Conservation (phyloP, 37 sponge, comb jelly and placozoan species). For the Oopsacas minuta region DNA sequence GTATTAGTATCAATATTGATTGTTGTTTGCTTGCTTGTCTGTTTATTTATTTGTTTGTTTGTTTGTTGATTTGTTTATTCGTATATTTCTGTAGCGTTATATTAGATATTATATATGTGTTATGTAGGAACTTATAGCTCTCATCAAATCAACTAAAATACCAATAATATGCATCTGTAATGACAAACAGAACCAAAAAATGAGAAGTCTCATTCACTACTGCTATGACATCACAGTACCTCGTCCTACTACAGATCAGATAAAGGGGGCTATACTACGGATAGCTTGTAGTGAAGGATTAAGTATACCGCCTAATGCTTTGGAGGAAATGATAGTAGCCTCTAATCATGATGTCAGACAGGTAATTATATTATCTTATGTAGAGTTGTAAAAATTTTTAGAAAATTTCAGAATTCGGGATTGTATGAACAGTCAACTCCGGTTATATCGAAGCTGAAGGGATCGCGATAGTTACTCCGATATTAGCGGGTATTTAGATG, state of each 20-base stretch:
- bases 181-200: constrained; percentile 68
- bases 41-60: no score
- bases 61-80: not conserved
- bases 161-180: constrained; percentile 99
- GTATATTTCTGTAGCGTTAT: not conserved
- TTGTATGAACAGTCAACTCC: not conserved
- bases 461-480: not conserved
- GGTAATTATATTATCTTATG: no score
- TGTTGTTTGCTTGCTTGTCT: no score
- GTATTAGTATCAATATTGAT: no score
- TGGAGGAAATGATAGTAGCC: constrained; percentile 62
- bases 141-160: constrained; percentile 72
- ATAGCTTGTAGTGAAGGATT: constrained; percentile 77
- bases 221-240: constrained; percentile 81
- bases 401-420: not conserved
- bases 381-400: no score
- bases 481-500: not conserved
- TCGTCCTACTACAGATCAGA: constrained; percentile 69
- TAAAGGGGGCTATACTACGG: constrained; percentile 83
- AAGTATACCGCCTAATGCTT: constrained; percentile 58
- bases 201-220: constrained; percentile 79
- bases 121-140: constrained; percentile 60
- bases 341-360: constrained; percentile 72
- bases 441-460: not conserved
- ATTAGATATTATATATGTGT: not conserved